Evolutionary conservation across 2,797 vertebrate genomes (phyloP).

Genomic region (Darevskia nairensis): DNA sequence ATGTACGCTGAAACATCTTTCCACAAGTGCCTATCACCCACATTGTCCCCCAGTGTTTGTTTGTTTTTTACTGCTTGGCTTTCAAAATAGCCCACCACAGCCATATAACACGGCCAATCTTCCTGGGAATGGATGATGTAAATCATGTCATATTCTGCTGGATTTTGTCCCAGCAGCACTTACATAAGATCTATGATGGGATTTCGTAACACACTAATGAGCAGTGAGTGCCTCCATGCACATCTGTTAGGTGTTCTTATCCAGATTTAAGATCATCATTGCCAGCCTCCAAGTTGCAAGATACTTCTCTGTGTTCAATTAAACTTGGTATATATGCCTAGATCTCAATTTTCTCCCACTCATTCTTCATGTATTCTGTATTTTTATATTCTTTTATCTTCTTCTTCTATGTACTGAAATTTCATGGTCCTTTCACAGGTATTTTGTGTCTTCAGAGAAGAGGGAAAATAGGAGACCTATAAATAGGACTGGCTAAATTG

Average conservation of each 20-base stretch:
- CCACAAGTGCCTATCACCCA: background rate
- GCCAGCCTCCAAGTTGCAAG: conserved; percentile 22
- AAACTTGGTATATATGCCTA: conserved; percentile 25
- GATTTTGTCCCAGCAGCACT: conserved; percentile 47
- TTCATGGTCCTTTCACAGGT: background rate
- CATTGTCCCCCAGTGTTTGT: background rate
- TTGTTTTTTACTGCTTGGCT: background rate
- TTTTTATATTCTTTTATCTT: conserved; percentile 14
- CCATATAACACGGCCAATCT: background rate
- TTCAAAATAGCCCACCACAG: conserved; percentile 8
- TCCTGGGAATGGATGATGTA: background rate
- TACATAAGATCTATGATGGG: background rate
- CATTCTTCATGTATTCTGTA: background rate
- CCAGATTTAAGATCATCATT: conserved; percentile 37
- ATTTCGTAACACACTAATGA: conserved; percentile 44
- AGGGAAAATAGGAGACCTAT: background rate
- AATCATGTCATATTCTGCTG: conserved; percentile 5
- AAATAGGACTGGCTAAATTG: conserved; percentile 3
- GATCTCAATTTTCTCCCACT: conserved; percentile 6
- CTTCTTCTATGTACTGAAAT: conserved; percentile 16
- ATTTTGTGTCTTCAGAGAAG: conserved; percentile 2
- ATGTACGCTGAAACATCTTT: background rate
- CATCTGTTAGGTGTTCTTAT: conserved; percentile 54
- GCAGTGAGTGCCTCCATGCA: conserved; percentile 14
- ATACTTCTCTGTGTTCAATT: conserved; percentile 23